Percentiles rank a stretch among this genome's conserved stretches.
These are phyloP conservation scores for Tetramorium alpestre DNA, from an alignment of 1,140 invertebrate species.

Conservation along the genomic window DNA sequence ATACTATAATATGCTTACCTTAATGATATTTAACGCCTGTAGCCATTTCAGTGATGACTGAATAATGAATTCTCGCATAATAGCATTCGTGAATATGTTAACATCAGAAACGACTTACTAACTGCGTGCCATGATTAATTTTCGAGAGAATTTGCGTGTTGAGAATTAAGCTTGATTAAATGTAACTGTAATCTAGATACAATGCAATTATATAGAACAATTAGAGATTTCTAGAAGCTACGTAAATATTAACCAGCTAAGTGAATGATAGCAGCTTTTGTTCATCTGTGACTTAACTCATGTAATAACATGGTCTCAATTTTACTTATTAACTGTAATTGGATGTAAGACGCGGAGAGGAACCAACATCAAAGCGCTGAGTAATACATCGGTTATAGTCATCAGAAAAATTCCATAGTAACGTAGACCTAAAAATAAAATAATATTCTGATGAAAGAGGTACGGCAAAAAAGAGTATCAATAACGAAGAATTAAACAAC, in stretches of 20 bases:
- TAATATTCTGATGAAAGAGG: background rate
- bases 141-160: background rate
- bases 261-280: background rate
- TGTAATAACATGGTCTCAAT: background rate
- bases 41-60: background rate
- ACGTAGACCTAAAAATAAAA: constrained; percentile 1
- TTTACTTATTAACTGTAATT: constrained; percentile 13
- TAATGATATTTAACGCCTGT: constrained; percentile 10
- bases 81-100: background rate
- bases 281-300: background rate
- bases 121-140: background rate
- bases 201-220: background rate
- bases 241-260: constrained; percentile 15
- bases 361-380: constrained; percentile 3
- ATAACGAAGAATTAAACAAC: background rate
- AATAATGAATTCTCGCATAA: background rate
- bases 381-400: background rate
- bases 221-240: background rate
- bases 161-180: background rate
- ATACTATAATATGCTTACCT: background rate
- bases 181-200: background rate
- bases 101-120: background rate
- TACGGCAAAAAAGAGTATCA: background rate
- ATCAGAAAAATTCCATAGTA: background rate
- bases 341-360: background rate